Evolutionary conservation across 2,797 vertebrate genomes (phyloP).

Genomic region (Sphenopsis melanotis): DNA sequence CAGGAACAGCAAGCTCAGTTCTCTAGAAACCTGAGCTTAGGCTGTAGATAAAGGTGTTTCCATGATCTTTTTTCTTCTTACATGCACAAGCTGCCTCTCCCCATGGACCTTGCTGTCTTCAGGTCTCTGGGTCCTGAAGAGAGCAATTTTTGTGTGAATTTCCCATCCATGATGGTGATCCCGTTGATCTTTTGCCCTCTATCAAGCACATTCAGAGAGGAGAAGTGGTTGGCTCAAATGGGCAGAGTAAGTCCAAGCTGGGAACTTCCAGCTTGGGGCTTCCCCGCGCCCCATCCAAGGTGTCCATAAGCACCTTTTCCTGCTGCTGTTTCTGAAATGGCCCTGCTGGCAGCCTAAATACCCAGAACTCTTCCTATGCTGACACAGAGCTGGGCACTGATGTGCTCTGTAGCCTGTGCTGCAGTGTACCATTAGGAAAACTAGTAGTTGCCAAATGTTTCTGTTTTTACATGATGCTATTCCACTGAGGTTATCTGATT

Average conservation of each 20-base stretch:
- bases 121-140: neutral
- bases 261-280: neutral
- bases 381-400: neutral
- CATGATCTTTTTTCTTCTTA: neutral
- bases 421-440: neutral
- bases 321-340: neutral
- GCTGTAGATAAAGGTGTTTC: neutral
- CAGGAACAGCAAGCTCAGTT: neutral
- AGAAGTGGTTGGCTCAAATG: neutral
- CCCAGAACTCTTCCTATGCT: accelerated
- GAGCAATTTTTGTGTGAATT: neutral
- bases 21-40: neutral
- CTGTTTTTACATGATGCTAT: slow-evolving; percentile 26
- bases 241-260: neutral
- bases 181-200: neutral
- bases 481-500: slow-evolving; percentile 30
- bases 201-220: neutral
- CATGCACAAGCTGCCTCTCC: accelerated
- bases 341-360: neutral
- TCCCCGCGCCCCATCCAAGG: neutral
- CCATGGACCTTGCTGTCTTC: neutral
- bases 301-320: neutral
- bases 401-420: neutral
- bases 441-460: slow-evolving; percentile 9
- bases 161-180: neutral